These are phyloP conservation scores for Glyptemys insculpta DNA, from an alignment of 2,797 vertebrate species.

Conservation along the genomic window DNA sequence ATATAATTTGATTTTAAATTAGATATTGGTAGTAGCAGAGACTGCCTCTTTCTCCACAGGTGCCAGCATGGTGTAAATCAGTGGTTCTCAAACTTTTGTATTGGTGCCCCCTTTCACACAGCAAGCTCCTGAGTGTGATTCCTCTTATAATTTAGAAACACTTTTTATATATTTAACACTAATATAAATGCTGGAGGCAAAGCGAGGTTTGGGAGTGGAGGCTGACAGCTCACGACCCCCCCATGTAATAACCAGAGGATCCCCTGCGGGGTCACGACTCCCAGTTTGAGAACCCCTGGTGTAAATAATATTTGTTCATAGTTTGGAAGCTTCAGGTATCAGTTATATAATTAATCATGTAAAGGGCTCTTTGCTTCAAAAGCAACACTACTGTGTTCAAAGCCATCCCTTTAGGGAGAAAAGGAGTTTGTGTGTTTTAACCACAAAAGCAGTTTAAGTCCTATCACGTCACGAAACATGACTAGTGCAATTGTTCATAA, in stretches of 20 bases:
- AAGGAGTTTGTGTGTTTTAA: slow-evolving; percentile 28
- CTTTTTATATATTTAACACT: too few relatives aligned
- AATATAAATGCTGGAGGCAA: too few relatives aligned
- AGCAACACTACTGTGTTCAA: background rate
- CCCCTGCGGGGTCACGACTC: too few relatives aligned
- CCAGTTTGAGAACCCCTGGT: background rate
- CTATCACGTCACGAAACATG: background rate
- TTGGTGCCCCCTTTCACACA: too few relatives aligned
- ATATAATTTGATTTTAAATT: background rate
- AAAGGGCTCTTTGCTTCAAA: background rate
- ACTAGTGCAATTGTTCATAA: background rate
- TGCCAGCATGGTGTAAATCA: background rate
- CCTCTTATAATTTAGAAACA: too few relatives aligned
- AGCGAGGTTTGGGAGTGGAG: too few relatives aligned
- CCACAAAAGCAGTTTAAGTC: background rate
- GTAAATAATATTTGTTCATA: background rate
- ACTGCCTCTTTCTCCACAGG: background rate
- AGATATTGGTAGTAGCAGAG: background rate
- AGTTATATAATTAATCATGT: background rate
- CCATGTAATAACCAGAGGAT: too few relatives aligned
- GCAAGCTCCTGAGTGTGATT: too few relatives aligned
- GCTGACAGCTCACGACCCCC: too few relatives aligned
- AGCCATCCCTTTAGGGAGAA: background rate
- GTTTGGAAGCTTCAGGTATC: background rate
- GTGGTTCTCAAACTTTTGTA: too few relatives aligned